phyloP scores from a whole-genome alignment of 2,888 invertebrate genomes.

The Notodonta ziczac region DNA sequence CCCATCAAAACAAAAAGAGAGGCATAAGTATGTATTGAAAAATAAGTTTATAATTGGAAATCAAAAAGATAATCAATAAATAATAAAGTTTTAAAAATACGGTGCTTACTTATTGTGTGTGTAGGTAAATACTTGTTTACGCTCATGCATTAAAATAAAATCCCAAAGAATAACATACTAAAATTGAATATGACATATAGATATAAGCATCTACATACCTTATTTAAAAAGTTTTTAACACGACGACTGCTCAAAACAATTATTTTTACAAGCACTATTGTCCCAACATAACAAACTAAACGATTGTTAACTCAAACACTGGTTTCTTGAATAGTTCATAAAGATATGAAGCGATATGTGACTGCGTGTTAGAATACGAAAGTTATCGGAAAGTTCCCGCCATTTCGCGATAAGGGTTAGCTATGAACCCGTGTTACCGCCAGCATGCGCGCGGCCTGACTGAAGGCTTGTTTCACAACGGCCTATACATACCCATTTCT shows the following conservation, averaged over 20 bases:
- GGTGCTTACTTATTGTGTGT: no score
- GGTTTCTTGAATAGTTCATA: constrained; percentile 13
- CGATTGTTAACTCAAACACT: constrained; percentile 14
- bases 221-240: constrained; percentile 19
- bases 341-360: constrained; percentile 24
- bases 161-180: no score
- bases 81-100: no score
- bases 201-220: constrained; percentile 14
- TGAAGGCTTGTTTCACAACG: constrained; percentile 69
- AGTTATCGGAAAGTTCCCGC: constrained; percentile 76
- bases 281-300: constrained; percentile 21
- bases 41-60: no score
- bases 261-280: constrained; percentile 25
- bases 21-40: no score
- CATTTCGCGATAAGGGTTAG: constrained; percentile 54
- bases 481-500: constrained; percentile 72
- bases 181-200: no score
- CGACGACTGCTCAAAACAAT: constrained; percentile 2
- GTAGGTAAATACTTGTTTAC: no score
- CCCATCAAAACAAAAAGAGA: no score
- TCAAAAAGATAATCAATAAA: no score
- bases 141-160: no score
- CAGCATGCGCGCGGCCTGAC: constrained; percentile 75
- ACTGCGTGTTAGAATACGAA: constrained; percentile 56
- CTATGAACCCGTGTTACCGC: constrained; percentile 61